phyloP scores from a whole-genome alignment of 2,888 invertebrate species.

The Cactoblastis cactorum region DNA sequence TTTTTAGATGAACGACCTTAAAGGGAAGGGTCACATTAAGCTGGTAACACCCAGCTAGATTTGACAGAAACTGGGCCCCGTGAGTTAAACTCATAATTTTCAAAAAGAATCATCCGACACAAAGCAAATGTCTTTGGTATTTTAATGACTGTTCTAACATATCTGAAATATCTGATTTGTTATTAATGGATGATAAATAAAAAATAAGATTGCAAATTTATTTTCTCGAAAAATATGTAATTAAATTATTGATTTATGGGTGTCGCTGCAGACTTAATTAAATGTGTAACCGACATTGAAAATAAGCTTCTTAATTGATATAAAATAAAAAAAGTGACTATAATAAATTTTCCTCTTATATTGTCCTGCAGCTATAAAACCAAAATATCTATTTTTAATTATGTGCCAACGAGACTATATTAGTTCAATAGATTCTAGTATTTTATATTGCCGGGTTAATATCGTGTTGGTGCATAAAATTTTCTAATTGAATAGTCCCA shows the following conservation, averaged over 20 bases:
- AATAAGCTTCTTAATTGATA: conserved; percentile 13
- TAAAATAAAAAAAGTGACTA: not conserved
- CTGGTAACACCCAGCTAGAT: conserved; percentile 38
- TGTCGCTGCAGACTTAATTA: conserved; percentile 32
- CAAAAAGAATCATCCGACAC: conserved; percentile 53
- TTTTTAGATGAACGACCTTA: conserved; percentile 23
- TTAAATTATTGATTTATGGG: conserved; percentile 51
- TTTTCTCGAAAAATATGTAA: conserved; percentile 35
- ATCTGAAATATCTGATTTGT: conserved; percentile 59
- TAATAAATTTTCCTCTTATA: conserved; percentile 1
- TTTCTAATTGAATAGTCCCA: conserved; percentile 44
- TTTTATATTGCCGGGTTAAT: conserved; percentile 5
- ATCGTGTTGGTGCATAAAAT: conserved; percentile 35
- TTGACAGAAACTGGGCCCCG: conserved; percentile 38
- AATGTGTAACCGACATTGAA: conserved; percentile 21
- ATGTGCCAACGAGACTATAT: not conserved
- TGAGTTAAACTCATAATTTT: conserved; percentile 50
- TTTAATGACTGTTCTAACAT: conserved; percentile 58
- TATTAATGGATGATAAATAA: conserved; percentile 54
- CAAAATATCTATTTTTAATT: not conserved
- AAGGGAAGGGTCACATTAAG: conserved; percentile 33
- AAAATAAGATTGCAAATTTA: conserved; percentile 42
- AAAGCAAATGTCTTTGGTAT: conserved; percentile 56
- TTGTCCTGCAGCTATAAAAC: no score
- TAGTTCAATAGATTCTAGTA: not conserved